Evolutionary conservation across 2,797 vertebrate species (phyloP).

Genomic region (Thunnus albacares): DNA sequence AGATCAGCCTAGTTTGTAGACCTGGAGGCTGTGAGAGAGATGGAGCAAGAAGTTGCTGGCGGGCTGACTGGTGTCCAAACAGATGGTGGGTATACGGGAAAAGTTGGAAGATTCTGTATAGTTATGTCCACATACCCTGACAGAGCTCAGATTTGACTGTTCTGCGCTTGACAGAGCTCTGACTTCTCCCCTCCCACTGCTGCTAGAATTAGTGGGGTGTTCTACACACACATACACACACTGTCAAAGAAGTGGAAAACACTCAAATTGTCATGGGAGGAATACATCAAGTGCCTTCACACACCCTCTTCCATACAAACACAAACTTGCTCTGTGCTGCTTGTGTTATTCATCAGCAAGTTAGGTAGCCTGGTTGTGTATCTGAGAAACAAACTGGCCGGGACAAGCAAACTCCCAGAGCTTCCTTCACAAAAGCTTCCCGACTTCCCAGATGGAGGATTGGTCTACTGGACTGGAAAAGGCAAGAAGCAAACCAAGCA

Average conservation of each 20-base stretch:
- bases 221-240: constrained; percentile 26
- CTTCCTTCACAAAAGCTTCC: constrained; percentile 67
- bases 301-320: constrained; percentile 52
- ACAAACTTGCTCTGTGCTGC: constrained; percentile 55
- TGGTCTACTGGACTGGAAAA: constrained; percentile 81
- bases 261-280: constrained; percentile 76
- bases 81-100: constrained; percentile 53
- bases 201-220: constrained; percentile 66
- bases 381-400: constrained; percentile 79
- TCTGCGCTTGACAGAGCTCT: constrained; percentile 73
- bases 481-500: constrained; percentile 75
- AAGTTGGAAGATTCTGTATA: constrained; percentile 65
- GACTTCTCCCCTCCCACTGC: constrained; percentile 71
- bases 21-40: constrained; percentile 59
- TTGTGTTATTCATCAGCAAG: constrained; percentile 78
- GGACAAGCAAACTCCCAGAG: constrained; percentile 76
- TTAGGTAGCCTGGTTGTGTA: constrained; percentile 76
- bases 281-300: constrained; percentile 73
- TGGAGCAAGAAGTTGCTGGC: constrained; percentile 47
- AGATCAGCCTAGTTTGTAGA: constrained; percentile 65
- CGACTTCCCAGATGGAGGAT: constrained; percentile 55
- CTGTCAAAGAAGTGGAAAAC: constrained; percentile 73
- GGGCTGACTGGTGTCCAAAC: constrained; percentile 73
- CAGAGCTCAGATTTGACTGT: constrained; percentile 76
- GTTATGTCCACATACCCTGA: constrained; percentile 75